Evolutionary conservation across 2,888 invertebrate genomes (phyloP), one percentile per base, ranked within the genome.

Genomic region (Alitta virens): DNA sequence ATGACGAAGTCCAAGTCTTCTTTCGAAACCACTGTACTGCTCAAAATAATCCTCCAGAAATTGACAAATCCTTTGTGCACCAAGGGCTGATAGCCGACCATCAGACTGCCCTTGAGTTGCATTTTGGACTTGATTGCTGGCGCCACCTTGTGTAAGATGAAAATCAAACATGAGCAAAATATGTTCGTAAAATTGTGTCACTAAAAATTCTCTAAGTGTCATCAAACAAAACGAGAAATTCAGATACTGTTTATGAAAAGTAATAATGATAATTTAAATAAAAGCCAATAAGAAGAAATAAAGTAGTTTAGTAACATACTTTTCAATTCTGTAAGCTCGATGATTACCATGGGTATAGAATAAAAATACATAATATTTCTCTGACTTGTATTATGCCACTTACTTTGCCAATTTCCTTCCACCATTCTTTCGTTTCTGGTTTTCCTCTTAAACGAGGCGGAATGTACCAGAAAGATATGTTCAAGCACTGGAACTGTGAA

Each of bases 41-140:
- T 94, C 74, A 98, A 92, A 80, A 98, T 96, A 85, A 94, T 96
- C 65, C 98, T 87, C 89, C 96, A 99, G 89, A 97, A 99, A 85
- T 99, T 98, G 62, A 97, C 97, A 68, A 92, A 87, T 51, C 93
- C 88, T 18, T 51, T 38, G 53, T 92, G 87, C 78, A 94, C 94
- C 76, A 95, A 92, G 0, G 98, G 98, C 81, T 99, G 97, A 83
- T 99, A 99, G 65, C 95, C 96, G 16, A 98, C 92, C 97, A 98
- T 96, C 70, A 98, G 84, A 0, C 94, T 95, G 23, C 98, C 98
- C 43, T 91, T 84, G 79, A 93, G 89, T 95, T 97, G 97, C 98
- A 98, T 98, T 71, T 90, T 87, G 1, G 91, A 91, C 81, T 98
- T 99, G 78, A 98, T 87, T 80, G 89, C 89, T 0, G 97, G 96